Evolutionary conservation across 2,113 vertebrate species (phyloP).

Genomic region (Nicator chloris): DNA sequence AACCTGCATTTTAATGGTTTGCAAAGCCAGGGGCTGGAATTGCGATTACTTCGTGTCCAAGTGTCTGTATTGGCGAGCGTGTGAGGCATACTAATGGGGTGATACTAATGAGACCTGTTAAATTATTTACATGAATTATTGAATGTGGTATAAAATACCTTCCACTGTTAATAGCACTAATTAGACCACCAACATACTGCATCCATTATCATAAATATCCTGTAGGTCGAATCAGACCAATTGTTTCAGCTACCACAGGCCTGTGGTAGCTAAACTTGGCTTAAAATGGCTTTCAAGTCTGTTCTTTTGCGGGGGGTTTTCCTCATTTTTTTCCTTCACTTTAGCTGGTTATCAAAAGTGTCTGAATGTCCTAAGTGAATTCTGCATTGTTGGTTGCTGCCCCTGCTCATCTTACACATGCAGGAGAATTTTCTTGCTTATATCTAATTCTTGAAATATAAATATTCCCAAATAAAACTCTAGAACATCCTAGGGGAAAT

Average conservation of each 20-base stretch:
- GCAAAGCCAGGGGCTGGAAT: background rate
- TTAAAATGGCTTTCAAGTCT: background rate
- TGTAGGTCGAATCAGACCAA: background rate
- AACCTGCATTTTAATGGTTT: background rate
- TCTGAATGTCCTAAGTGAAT: background rate
- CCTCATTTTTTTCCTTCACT: background rate
- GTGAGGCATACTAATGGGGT: background rate
- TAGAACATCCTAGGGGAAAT: background rate
- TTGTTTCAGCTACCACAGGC: background rate
- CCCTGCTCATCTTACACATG: background rate
- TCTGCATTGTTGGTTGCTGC: background rate
- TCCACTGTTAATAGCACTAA: background rate
- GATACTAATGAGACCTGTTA: constrained; percentile 3
- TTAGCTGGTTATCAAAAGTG: background rate
- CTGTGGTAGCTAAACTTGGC: background rate
- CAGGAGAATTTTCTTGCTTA: background rate
- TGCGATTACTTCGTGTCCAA: background rate
- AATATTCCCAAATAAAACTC: background rate
- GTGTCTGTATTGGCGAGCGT: background rate
- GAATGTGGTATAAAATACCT: background rate
- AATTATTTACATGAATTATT: constrained; percentile 27
- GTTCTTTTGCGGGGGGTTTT: background rate
- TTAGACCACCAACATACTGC: background rate
- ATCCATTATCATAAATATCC: background rate
- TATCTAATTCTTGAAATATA: background rate